Evolutionary conservation across 2,797 vertebrate genomes (phyloP), one percentile per base, ranked within the genome.

Genomic region (Neoniphon sammara): DNA sequence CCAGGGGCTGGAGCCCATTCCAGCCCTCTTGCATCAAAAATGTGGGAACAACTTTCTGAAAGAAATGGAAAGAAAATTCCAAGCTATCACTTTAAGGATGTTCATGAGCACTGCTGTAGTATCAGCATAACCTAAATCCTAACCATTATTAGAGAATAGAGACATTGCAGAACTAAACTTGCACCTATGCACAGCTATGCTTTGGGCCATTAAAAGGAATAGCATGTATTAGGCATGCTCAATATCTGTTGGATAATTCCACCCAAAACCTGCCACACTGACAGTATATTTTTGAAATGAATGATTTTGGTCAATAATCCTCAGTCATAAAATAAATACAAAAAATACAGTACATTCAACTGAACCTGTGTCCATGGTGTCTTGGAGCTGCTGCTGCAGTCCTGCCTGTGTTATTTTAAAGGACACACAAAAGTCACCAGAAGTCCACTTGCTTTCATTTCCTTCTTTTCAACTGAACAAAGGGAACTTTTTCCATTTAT

Each of bases 281-380:
- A 59, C 62, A 66, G 67, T n/a, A n/a, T 70, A 78, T 79, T 65
- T 60, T 10, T 69, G n/a, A 78, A 65, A 83, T 88, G 82, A 70
- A 84, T 78, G 65, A 63, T 75, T 34, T 71, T 66, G 70, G 54
- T 73, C 77, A 85, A 70, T 80, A 75, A 87, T 68, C 71, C 73
- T 56, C 36, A 30, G 70, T 36, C 73, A n/a, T n/a, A n/a, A n/a
- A n/a, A n/a, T n/a, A n/a, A n/a, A n/a, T n/a, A n/a, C n/a, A 77
- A 85, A 85, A 78, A 88, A 87, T 81, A 73, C 57, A 50, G 6
- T 34, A 49, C 2, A 59, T 79, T 71, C 70, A 58, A 58, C 17
- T 87, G 73, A 88, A 69, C 50, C 18, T 5, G 0, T 47, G 53
- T 36, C 47, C 34, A 21, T 57, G 11, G 17, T 78, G 70, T 75